Evolutionary conservation across 2,797 vertebrate species (phyloP).

Genomic region (Argya squamiceps): DNA sequence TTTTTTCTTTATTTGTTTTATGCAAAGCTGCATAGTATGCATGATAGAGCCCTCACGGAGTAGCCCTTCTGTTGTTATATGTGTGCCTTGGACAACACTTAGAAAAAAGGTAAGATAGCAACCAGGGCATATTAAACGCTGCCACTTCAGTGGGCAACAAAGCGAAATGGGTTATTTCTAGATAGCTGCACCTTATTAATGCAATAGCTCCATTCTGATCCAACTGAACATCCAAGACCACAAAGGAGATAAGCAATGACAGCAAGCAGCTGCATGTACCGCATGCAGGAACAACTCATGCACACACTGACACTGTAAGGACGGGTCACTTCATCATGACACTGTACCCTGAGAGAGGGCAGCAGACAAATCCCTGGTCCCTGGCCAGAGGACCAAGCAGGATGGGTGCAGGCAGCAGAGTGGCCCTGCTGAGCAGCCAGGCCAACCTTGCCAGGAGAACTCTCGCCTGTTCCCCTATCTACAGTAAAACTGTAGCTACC

Average conservation of each 20-base stretch:
- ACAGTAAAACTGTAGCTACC: background rate
- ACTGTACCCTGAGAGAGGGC: accelerated
- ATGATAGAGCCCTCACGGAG: background rate
- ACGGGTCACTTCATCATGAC: background rate
- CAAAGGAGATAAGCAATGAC: accelerated
- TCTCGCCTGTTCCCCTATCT: background rate
- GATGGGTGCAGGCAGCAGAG: background rate
- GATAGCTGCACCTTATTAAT: background rate
- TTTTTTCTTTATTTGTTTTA: background rate
- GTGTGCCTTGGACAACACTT: background rate
- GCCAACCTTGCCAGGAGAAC: background rate
- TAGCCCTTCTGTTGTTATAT: background rate
- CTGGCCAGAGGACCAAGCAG: background rate
- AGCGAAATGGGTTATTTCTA: background rate
- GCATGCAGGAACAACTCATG: accelerated
- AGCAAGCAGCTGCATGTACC: background rate
- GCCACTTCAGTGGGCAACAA: background rate
- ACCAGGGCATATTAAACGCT: background rate
- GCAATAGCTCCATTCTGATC: background rate
- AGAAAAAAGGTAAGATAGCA: background rate
- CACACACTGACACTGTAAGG: accelerated
- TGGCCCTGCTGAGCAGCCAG: background rate
- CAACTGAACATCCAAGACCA: background rate
- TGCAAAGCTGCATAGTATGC: background rate
- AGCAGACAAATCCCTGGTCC: background rate